phyloP scores from a whole-genome alignment of 2,113 vertebrate species.

The Acrocephalus arundinaceus region DNA sequence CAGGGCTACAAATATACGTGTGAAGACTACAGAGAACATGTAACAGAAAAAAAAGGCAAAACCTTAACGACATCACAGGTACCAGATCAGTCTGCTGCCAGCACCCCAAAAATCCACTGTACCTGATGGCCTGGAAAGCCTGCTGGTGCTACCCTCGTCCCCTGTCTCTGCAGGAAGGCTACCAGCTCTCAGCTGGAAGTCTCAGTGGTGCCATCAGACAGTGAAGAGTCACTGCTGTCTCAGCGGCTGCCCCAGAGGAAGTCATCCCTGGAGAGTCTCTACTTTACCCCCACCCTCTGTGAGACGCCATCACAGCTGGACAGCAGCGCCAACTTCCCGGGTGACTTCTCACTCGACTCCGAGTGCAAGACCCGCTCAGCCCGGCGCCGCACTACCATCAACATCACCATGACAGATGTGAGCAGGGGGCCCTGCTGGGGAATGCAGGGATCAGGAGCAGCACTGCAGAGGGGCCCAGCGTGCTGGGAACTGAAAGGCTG shows the following conservation, averaged over 20 bases:
- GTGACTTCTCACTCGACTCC: slow-evolving; percentile 70
- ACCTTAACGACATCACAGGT: background rate
- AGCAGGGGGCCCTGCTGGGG: background rate
- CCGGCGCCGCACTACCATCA: slow-evolving; percentile 84
- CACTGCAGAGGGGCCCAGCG: background rate
- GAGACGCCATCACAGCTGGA: slow-evolving; percentile 70
- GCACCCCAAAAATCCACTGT: too few relatives aligned
- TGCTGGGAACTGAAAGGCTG: background rate
- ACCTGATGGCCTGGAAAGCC: too few relatives aligned
- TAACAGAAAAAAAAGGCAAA: background rate
- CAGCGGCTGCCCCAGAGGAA: too few relatives aligned
- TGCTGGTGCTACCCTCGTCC: too few relatives aligned
- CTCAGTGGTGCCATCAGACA: too few relatives aligned
- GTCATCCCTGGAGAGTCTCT: too few relatives aligned
- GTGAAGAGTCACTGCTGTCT: too few relatives aligned
- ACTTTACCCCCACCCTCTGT: too few relatives aligned
- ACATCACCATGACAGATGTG: slow-evolving; percentile 90
- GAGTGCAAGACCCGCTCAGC: slow-evolving; percentile 76
- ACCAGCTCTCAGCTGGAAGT: too few relatives aligned
- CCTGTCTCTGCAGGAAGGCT: too few relatives aligned
- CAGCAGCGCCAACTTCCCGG: slow-evolving; percentile 69
- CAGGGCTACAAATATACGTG: background rate
- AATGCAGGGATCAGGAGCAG: background rate
- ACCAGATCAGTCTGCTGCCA: too few relatives aligned
- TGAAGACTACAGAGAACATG: background rate